These are phyloP conservation scores for Eutolmus rufibarbis DNA, from an alignment of 2,888 invertebrate genomes.

Conservation along the genomic window DNA sequence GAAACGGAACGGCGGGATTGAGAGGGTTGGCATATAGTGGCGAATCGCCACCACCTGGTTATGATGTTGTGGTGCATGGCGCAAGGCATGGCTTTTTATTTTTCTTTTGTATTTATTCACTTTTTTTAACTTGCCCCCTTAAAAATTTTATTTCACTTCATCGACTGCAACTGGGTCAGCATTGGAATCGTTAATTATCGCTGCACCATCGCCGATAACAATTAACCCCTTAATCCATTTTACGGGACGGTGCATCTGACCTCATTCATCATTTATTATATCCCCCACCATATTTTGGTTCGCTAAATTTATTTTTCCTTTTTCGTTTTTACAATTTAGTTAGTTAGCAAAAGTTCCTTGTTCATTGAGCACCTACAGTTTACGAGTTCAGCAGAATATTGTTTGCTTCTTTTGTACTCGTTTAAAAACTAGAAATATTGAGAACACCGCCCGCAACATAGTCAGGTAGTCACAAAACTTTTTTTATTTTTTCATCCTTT, in stretches of 20 bases:
- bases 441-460: not conserved
- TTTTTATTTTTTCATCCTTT: not conserved
- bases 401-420: not conserved
- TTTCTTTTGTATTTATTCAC: slow-evolving; percentile 42
- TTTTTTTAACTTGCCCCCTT: not conserved
- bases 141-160: slow-evolving; percentile 9
- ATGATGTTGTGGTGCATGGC: slow-evolving; percentile 65
- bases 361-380: not conserved
- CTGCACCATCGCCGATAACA: not conserved
- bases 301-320: not conserved
- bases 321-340: not conserved
- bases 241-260: not conserved
- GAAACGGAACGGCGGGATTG: slow-evolving; percentile 59
- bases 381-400: not conserved
- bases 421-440: not conserved
- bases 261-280: slow-evolving; percentile 3
- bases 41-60: slow-evolving; percentile 63
- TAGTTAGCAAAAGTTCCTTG: not conserved
- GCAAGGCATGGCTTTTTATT: slow-evolving; percentile 63
- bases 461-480: not conserved
- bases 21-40: slow-evolving; percentile 61
- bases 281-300: not conserved
- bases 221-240: not conserved
- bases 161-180: not conserved
- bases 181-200: not conserved